Evolutionary conservation across 1,140 invertebrate genomes (phyloP).

Genomic region (Heliconius congener): DNA sequence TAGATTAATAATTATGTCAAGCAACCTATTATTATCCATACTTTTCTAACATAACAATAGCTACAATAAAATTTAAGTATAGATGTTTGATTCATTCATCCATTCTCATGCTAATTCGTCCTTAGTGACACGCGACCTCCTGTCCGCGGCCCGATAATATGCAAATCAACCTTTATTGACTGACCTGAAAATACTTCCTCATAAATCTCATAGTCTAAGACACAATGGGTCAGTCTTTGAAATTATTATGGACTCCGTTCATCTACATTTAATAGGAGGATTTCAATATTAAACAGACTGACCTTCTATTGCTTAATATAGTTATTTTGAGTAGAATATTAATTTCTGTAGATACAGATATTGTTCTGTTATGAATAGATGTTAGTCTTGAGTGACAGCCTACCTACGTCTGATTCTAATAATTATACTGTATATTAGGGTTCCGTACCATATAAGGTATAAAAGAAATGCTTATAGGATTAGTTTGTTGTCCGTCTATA

Average conservation of each 20-base stretch:
- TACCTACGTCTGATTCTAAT: too few relatives aligned
- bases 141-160: slow-evolving; percentile 74
- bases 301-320: not conserved
- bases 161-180: slow-evolving; percentile 67
- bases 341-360: not conserved
- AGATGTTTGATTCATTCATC: slow-evolving; percentile 52
- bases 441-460: too few relatives aligned
- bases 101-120: slow-evolving; percentile 74
- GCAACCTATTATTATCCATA: not conserved
- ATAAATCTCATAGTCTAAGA: slow-evolving; percentile 36
- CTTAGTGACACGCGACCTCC: slow-evolving; percentile 69
- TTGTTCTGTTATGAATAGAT: not conserved
- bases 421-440: too few relatives aligned
- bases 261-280: not conserved
- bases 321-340: slow-evolving; percentile 2
- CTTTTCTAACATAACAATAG: slow-evolving; percentile 35
- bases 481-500: too few relatives aligned
- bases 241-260: slow-evolving; percentile 3
- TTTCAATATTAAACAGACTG: slow-evolving; percentile 11
- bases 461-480: too few relatives aligned
- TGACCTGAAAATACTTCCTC: slow-evolving; percentile 71
- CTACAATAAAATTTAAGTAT: not conserved
- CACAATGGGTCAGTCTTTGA: not conserved
- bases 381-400: too few relatives aligned
- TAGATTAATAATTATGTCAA: too few relatives aligned